Conservation (phyloP, 2,113 vertebrate species). For the Odocoileus hemionus region DNA sequence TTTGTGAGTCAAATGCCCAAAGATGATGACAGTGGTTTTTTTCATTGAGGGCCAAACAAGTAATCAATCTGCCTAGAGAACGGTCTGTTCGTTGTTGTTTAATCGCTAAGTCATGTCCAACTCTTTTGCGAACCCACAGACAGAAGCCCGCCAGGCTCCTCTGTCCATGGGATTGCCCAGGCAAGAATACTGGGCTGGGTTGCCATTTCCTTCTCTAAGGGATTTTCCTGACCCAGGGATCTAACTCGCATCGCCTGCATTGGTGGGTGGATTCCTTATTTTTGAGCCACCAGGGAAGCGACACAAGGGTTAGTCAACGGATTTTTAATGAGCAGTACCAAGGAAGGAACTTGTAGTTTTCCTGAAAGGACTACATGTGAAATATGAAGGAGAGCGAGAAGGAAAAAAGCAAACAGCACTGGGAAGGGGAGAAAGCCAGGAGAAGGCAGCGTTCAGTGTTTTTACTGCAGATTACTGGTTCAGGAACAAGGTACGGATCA, state of each 20-base stretch:
- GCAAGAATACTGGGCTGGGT: not conserved
- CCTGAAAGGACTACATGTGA: not conserved
- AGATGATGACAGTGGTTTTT: not conserved
- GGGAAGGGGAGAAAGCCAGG: not conserved
- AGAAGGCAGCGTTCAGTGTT: not conserved
- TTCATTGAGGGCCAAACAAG: not conserved
- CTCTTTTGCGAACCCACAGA: not conserved
- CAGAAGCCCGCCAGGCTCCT: not conserved
- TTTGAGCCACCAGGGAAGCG: not conserved
- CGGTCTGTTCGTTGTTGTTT: not conserved
- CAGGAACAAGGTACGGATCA: not conserved
- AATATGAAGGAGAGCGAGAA: not conserved
- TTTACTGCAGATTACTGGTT: not conserved
- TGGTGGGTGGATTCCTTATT: not conserved
- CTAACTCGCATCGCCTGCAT: not conserved
- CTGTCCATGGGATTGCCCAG: not conserved
- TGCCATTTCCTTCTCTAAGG: not conserved
- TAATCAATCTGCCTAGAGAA: not conserved
- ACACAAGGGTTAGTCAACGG: not conserved
- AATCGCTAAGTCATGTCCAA: not conserved
- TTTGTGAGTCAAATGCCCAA: conserved; percentile 9
- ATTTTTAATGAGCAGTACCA: not conserved
- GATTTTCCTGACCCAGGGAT: not conserved
- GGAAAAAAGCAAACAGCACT: not conserved
- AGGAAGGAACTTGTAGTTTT: not conserved